These are phyloP conservation scores for Elephas maximus DNA, from an alignment of 2,113 vertebrate genomes.

Conservation along the genomic window DNA sequence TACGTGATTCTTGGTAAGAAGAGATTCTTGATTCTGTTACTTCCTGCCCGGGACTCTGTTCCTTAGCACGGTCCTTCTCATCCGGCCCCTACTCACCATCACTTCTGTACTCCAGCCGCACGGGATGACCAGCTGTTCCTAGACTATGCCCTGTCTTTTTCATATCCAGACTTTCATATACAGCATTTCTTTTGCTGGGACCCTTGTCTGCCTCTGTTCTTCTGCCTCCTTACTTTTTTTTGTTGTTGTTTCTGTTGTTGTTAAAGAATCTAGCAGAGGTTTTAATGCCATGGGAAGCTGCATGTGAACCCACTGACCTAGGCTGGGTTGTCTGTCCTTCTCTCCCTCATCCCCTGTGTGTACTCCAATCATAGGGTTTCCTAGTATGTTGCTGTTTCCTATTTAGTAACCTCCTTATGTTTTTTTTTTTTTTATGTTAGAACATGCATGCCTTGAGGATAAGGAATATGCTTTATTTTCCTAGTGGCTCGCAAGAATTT, in stretches of 20 bases:
- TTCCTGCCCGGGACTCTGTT: not conserved
- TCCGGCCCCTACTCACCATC: not conserved
- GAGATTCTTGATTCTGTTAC: not conserved
- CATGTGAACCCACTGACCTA: not conserved
- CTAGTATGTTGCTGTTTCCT: not conserved
- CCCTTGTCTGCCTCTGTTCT: not conserved
- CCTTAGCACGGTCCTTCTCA: not conserved
- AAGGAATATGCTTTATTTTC: not conserved
- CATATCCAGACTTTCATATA: not conserved
- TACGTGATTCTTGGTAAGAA: not conserved
- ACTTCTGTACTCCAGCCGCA: accelerated
- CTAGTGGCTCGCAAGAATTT: not conserved
- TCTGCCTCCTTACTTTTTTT: not conserved
- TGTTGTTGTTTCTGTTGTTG: too few relatives aligned
- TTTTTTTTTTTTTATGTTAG: not conserved
- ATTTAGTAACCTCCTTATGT: not conserved
- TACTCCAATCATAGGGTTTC: not conserved
- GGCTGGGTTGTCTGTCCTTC: not conserved
- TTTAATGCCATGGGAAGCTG: not conserved
- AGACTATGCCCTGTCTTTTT: not conserved
- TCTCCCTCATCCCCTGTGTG: not conserved
- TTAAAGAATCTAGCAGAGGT: not conserved
- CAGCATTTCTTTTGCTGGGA: not conserved
- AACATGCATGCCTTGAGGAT: not conserved
- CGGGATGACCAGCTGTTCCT: not conserved